Percentiles rank a stretch among this genome's conserved stretches.
Evolutionary conservation across 2,797 vertebrate species (phyloP).

Genomic region (Podargus strigoides): DNA sequence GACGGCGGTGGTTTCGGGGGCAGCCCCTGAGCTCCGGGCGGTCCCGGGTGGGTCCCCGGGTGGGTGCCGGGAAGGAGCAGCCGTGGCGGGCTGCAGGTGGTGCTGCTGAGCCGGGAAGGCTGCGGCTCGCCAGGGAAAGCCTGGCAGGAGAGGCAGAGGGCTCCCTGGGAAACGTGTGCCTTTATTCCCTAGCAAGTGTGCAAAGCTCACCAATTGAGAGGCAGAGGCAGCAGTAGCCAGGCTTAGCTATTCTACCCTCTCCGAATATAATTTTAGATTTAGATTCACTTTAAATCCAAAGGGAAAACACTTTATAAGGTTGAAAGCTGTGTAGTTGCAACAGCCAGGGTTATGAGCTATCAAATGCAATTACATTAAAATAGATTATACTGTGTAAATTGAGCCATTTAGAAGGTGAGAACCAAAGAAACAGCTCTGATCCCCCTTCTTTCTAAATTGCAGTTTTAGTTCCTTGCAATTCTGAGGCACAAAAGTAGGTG

Average conservation of each 20-base stretch:
- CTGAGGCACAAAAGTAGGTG: constrained; percentile 76
- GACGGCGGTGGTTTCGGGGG: fast-evolving
- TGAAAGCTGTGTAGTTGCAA: constrained; percentile 73
- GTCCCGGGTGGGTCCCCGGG: too few relatives aligned
- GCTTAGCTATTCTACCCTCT: constrained; percentile 61
- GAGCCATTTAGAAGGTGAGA: constrained; percentile 80
- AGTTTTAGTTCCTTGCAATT: constrained; percentile 77
- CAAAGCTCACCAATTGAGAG: constrained; percentile 82
- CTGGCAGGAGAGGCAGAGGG: too few relatives aligned
- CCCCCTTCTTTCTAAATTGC: constrained; percentile 72
- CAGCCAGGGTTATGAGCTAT: constrained; percentile 76
- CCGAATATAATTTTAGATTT: constrained; percentile 86
- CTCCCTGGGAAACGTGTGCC: constrained; percentile 86
- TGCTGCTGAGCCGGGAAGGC: constrained; percentile 72
- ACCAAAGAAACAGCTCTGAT: constrained; percentile 74
- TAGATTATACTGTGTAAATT: constrained; percentile 79
- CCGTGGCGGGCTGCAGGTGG: constrained; percentile 71
- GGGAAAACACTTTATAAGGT: constrained; percentile 74
- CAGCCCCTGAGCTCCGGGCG: too few relatives aligned
- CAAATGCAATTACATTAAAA: constrained; percentile 79
- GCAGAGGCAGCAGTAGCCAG: constrained; percentile 75
- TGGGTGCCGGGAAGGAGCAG: not conserved
- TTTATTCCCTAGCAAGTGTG: constrained; percentile 86
- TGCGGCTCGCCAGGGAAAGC: too few relatives aligned
- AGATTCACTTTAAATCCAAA: constrained; percentile 82